Base-by-base conservation (phyloP, 2,797 vertebrate genomes). In the Sebastes paucispinis region DNA sequence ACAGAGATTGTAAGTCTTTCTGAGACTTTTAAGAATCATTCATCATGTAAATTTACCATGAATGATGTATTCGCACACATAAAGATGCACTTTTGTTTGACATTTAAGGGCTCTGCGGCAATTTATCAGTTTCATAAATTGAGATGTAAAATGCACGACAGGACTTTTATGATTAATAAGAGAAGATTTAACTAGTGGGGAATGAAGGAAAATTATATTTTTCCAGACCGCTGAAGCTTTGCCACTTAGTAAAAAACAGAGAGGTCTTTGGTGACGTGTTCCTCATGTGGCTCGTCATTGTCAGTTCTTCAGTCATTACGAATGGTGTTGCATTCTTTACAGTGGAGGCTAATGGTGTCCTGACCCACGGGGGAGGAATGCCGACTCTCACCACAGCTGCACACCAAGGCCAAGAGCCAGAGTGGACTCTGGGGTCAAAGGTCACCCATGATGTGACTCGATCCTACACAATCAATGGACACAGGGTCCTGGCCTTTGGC, bases 371-470 rank as follows among this genome's bases (percentile, higher is more conserved):
- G 88, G 73, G 75, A 91, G 91, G 94, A 94, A 95, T 95, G 92
- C 88, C 84, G 93, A 91, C 88, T 90, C 91, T 87, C 82, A 80
- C 89, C 92, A 87, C 95, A 95, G 94, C 94, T 95, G 95, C 92
- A 92, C 75, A 83, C 89, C 89, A 13, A 88, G 68, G 86, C 88
- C 89, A 79, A 93, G 76, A 84, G 76, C 77, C 77, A 70, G 81
- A 79, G 80, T 81, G 82, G 79, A 85, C 88, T 50, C 29, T 65
- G 62, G 82, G 93, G 57, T 94, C 93, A 95, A 77, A 94, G 94
- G 91, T 94, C 92, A 86, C 20, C 71, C 80, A 88, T 84, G 92
- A 95, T 93, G 93, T 93, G 94, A 92, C 90, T 93, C 88, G 93
- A 94, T 91, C 90, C 93, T 92, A 82, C 63, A 88, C 89, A 90